Percentiles rank a stretch among this genome's conserved stretches.
Conservation (phyloP, 2,113 vertebrate genomes). For the Polypterus senegalus region DNA sequence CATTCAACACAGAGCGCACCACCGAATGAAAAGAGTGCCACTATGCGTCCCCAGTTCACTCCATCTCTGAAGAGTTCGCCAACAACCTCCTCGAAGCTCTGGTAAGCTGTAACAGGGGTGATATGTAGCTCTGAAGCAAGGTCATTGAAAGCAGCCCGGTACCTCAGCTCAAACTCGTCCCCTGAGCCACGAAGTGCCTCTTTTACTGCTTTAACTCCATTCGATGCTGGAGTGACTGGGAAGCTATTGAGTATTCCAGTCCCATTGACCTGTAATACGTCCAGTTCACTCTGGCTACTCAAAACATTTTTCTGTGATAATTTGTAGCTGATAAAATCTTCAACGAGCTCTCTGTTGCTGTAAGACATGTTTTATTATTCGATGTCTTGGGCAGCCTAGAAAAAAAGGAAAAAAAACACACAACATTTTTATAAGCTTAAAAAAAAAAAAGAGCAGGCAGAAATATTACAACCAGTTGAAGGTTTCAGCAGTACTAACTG, state of each 20-base stretch:
- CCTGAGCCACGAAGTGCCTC: conserved; percentile 76
- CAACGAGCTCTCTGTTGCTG: conserved; percentile 77
- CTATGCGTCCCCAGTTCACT: conserved; percentile 94
- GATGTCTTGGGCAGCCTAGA: too few species aligned
- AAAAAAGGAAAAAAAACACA: too few species aligned
- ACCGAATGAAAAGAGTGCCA: conserved; percentile 92
- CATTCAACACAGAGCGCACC: conserved; percentile 92
- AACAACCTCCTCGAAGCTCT: conserved; percentile 94
- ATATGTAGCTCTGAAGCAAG: conserved; percentile 93
- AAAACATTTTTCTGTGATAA: conserved; percentile 78
- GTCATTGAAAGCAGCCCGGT: conserved; percentile 80
- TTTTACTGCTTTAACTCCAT: conserved; percentile 50
- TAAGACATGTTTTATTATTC: conserved; percentile 63
- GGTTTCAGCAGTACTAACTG: too few species aligned
- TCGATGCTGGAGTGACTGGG: conserved; percentile 8
- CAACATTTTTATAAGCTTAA: too few species aligned
- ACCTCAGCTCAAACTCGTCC: conserved; percentile 93
- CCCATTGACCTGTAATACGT: conserved; percentile 28
- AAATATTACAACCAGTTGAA: too few species aligned
- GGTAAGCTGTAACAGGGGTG: conserved; percentile 82
- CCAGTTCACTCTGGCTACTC: conserved; percentile 59
- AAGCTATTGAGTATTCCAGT: conserved; percentile 43
- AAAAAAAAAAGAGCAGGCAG: too few species aligned
- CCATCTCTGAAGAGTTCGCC: conserved; percentile 93
- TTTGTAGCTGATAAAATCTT: conserved; percentile 84